phyloP scores from a whole-genome alignment of 2,113 vertebrate species.

The Lycocorax pyrrhopterus region DNA sequence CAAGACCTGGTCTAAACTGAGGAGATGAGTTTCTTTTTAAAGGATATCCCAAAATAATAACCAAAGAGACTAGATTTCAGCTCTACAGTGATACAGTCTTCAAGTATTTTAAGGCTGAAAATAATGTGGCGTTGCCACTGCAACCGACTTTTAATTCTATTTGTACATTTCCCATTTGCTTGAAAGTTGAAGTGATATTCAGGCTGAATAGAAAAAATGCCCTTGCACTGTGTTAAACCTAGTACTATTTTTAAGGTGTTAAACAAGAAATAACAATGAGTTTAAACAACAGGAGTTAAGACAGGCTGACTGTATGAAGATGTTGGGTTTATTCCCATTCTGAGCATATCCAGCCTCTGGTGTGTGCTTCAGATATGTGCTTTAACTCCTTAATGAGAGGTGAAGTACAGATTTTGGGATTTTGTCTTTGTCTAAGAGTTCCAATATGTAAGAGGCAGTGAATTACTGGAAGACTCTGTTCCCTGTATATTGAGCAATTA shows the following conservation, averaged over 20 bases:
- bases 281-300: not conserved
- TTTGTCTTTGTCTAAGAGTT: not conserved
- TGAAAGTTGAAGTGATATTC: not conserved
- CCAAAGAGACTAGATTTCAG: not conserved
- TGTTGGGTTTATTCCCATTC: not conserved
- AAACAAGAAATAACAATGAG: not conserved
- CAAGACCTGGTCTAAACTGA: not conserved
- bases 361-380: not conserved
- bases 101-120: slow-evolving; percentile 3
- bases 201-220: not conserved
- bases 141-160: not conserved
- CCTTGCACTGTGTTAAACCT: not conserved
- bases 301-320: not conserved
- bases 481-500: not conserved
- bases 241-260: not conserved
- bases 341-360: not conserved
- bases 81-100: not conserved
- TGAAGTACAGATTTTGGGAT: not conserved
- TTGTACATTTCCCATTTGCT: not conserved
- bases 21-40: not conserved
- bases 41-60: not conserved
- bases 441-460: not conserved
- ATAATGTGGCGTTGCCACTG: not conserved
- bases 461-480: not conserved
- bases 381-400: not conserved